Conservation (phyloP, 2,113 vertebrate genomes). For the Eulemur rufifrons region DNA sequence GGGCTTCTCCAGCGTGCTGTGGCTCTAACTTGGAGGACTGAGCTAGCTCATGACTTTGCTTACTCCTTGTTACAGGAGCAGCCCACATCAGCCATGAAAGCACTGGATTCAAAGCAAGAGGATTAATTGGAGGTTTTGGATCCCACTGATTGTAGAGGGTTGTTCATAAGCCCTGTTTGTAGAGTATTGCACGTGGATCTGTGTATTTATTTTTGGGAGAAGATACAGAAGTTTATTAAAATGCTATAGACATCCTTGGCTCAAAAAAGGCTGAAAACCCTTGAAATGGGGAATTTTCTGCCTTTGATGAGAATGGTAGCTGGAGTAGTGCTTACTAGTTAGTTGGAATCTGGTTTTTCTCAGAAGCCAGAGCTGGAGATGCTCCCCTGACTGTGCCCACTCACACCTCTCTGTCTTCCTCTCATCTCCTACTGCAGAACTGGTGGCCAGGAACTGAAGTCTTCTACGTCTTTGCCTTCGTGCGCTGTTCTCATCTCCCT, state of each 20-base stretch:
- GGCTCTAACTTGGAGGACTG: neutral
- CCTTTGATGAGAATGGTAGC: neutral
- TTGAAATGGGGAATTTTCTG: neutral
- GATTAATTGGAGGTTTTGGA: neutral
- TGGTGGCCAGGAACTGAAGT: neutral
- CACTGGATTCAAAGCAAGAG: neutral
- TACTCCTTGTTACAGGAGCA: neutral
- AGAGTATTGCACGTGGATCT: neutral
- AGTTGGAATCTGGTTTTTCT: neutral
- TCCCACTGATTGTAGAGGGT: neutral
- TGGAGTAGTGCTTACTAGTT: neutral
- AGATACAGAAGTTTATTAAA: neutral
- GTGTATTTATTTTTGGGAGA: neutral
- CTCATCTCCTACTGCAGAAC: neutral
- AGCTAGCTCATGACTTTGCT: neutral
- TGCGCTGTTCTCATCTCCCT: neutral
- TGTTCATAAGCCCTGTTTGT: neutral
- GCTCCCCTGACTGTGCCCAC: neutral
- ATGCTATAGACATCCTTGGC: neutral
- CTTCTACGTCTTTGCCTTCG: too few relatives aligned
- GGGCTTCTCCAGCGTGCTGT: neutral
- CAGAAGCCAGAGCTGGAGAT: neutral
- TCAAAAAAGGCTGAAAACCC: neutral
- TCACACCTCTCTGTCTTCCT: neutral
- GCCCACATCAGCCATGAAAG: neutral